Percentiles rank a stretch among this genome's conserved stretches.
phyloP scores from a whole-genome alignment of 2,888 invertebrate genomes.

The Drosophila borborema region DNA sequence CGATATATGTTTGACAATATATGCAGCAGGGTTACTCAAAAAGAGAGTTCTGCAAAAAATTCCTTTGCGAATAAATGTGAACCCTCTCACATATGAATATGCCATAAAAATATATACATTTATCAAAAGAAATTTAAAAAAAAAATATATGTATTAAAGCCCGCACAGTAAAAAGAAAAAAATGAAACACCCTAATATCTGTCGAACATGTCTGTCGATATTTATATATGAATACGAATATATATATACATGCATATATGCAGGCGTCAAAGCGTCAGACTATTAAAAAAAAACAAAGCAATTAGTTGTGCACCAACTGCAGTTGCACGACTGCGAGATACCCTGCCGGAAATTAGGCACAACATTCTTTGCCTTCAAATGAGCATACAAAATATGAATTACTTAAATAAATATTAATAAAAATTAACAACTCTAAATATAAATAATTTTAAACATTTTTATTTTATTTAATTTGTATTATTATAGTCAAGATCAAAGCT shows the following conservation, averaged over 20 bases:
- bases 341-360: not conserved
- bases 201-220: constrained; percentile 5
- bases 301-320: not conserved
- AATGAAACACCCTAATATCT: constrained; percentile 8
- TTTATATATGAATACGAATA: not conserved
- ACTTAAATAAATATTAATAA: too few relatives aligned
- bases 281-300: not conserved
- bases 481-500: not conserved
- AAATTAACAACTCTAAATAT: too few relatives aligned
- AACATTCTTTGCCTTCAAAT: too few relatives aligned
- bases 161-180: too few relatives aligned
- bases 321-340: not conserved
- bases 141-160: not conserved
- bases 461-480: too few relatives aligned
- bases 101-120: not conserved
- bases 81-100: not conserved
- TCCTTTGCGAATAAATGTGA: too few relatives aligned
- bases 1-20: not conserved
- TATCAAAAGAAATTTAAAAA: not conserved
- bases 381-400: too few relatives aligned
- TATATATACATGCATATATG: not conserved
- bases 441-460: too few relatives aligned
- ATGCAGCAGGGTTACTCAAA: not conserved
- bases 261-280: constrained; percentile 4
- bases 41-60: not conserved